Percentiles rank a stretch among this genome's conserved stretches.
Evolutionary conservation across 2,888 invertebrate species (phyloP).

Genomic region (Phyllotreta cruciferae): DNA sequence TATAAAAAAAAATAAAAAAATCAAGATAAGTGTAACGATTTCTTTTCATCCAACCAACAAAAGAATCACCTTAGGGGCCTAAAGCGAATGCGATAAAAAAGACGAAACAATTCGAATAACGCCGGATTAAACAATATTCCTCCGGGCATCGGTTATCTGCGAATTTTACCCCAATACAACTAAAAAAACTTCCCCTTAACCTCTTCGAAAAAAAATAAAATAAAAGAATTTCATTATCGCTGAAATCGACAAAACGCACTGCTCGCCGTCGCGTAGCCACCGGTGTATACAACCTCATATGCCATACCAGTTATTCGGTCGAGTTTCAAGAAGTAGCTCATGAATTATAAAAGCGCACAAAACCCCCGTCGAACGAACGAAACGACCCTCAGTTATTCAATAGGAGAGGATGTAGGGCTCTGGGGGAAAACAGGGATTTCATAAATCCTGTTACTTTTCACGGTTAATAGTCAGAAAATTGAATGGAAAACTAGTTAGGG

Average conservation of each 20-base stretch:
- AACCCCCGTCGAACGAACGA: slow-evolving; percentile 27
- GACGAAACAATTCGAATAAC: too few species aligned
- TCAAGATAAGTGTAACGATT: too few species aligned
- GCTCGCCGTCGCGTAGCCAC: slow-evolving; percentile 12
- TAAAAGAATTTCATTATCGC: background rate
- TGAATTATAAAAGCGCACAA: slow-evolving; percentile 52
- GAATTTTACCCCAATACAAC: too few species aligned
- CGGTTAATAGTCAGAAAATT: slow-evolving; percentile 51
- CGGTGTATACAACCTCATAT: background rate
- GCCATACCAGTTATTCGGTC: slow-evolving; percentile 7
- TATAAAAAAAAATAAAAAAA: too few species aligned
- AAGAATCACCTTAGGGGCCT: too few species aligned
- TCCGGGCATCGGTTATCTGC: too few species aligned
- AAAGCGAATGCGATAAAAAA: too few species aligned
- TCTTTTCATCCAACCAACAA: too few species aligned
- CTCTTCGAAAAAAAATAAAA: too few species aligned
- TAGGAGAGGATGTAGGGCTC: slow-evolving; percentile 47
- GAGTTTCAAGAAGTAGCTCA: slow-evolving; percentile 34
- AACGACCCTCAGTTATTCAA: slow-evolving; percentile 43
- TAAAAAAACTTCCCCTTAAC: too few species aligned
- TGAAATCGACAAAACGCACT: slow-evolving; percentile 1
- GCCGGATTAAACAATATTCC: too few species aligned
- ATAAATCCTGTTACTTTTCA: slow-evolving; percentile 51
- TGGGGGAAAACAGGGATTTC: slow-evolving; percentile 48
- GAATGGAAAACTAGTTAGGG: slow-evolving; percentile 21